Percentiles rank a stretch among this genome's conserved stretches.
Conservation (phyloP, 1,140 invertebrate species). For the Tetramorium alpestre region DNA sequence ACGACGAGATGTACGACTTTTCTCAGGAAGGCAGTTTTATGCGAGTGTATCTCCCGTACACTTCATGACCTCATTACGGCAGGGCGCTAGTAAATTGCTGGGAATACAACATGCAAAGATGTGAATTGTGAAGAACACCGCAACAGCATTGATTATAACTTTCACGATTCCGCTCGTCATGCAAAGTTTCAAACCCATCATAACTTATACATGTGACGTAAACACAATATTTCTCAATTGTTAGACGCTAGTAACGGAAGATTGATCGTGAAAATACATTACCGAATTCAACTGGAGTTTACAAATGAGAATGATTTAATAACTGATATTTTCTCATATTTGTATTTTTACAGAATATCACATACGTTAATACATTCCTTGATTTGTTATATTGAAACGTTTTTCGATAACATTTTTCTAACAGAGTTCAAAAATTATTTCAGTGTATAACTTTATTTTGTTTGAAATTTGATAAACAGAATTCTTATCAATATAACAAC, state of each 20-base stretch:
- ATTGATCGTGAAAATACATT: slow-evolving; percentile 27
- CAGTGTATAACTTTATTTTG: slow-evolving; percentile 2
- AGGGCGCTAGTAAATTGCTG: background rate
- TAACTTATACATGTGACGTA: slow-evolving; percentile 1
- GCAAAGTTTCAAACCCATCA: background rate
- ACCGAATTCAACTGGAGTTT: background rate
- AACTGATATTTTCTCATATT: background rate
- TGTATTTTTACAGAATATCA: background rate
- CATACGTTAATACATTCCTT: background rate
- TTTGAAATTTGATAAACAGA: slow-evolving; percentile 15
- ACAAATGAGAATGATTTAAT: background rate
- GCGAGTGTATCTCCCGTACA: slow-evolving; percentile 18
- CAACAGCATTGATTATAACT: slow-evolving; percentile 56
- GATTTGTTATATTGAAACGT: background rate
- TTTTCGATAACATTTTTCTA: background rate
- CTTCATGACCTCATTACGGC: slow-evolving; percentile 57
- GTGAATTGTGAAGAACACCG: background rate
- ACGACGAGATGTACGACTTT: slow-evolving; percentile 58
- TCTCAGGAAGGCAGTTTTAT: slow-evolving; percentile 52
- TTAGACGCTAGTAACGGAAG: background rate
- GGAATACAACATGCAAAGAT: slow-evolving; percentile 43
- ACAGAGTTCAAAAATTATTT: background rate
- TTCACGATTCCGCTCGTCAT: slow-evolving; percentile 7
- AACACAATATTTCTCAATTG: slow-evolving; percentile 45
- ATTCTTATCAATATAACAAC: slow-evolving; percentile 20